A percentile compares a stretch with the other conserved stretches of the same genome.
These are phyloP conservation scores for Candoia aspera DNA, from an alignment of 2,113 vertebrate genomes.

Conservation along the genomic window DNA sequence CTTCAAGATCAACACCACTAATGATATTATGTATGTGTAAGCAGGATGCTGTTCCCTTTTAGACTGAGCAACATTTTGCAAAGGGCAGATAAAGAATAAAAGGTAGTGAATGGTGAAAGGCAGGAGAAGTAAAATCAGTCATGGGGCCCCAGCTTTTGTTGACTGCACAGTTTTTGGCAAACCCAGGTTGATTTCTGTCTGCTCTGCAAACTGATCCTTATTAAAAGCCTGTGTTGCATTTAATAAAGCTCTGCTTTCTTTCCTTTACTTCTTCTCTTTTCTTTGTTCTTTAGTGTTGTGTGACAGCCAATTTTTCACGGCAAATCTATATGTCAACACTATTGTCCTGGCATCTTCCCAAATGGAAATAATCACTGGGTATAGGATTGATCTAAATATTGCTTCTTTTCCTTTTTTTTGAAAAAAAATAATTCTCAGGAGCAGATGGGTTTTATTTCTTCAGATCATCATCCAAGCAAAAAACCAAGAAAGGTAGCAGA, in stretches of 20 bases:
- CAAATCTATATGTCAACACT: slow-evolving; percentile 21
- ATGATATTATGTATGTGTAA: background rate
- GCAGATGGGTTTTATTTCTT: slow-evolving; percentile 91
- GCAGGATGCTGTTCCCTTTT: background rate
- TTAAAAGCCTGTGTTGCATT: background rate
- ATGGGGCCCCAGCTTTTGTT: background rate
- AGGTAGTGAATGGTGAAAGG: background rate
- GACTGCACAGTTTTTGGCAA: background rate
- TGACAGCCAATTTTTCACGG: slow-evolving; percentile 35
- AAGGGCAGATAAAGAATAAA: background rate
- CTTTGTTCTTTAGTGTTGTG: background rate
- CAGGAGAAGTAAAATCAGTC: background rate
- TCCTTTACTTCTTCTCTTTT: background rate
- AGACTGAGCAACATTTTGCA: background rate
- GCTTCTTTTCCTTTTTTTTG: slow-evolving; percentile 41
- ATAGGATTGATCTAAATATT: slow-evolving; percentile 40
- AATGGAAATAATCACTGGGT: slow-evolving; percentile 42
- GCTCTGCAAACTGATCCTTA: background rate
- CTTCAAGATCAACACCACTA: background rate
- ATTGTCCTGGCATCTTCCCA: slow-evolving; percentile 25
- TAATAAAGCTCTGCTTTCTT: background rate
- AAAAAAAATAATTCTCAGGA: slow-evolving; percentile 73
- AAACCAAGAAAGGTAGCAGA: slow-evolving; percentile 85
- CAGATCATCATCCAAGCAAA: slow-evolving; percentile 90
- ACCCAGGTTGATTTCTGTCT: background rate